Evolutionary conservation across 2,797 vertebrate genomes (phyloP).

Genomic region (Graptemys geographica): DNA sequence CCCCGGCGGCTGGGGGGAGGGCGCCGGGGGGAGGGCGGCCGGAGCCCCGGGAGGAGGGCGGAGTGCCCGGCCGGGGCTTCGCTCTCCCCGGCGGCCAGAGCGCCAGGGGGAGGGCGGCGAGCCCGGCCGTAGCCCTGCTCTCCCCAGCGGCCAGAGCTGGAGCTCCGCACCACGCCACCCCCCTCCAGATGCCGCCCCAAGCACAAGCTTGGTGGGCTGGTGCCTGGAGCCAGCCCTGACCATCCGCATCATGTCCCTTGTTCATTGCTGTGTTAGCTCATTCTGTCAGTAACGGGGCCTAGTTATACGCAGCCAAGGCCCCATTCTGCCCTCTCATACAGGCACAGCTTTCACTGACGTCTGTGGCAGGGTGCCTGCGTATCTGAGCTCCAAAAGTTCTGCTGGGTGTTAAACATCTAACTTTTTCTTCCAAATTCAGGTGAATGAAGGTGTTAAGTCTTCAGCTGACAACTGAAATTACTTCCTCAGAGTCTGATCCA

Average conservation of each 20-base stretch:
- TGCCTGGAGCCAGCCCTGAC: neutral
- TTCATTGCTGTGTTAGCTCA: neutral
- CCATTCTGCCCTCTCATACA: neutral
- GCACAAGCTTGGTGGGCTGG: too few relatives aligned
- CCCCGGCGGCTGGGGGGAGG: too few relatives aligned
- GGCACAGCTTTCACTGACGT: neutral
- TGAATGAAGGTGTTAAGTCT: neutral
- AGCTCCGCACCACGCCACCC: too few relatives aligned
- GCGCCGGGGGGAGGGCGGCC: too few relatives aligned
- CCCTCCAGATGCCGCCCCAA: too few relatives aligned
- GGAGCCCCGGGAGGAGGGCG: too few relatives aligned
- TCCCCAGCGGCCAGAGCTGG: too few relatives aligned
- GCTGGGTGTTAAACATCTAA: neutral
- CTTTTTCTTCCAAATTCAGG: neutral
- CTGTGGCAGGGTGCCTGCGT: accelerated
- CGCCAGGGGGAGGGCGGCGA: too few relatives aligned
- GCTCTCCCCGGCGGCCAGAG: too few relatives aligned
- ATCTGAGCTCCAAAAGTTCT: neutral
- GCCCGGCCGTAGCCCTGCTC: too few relatives aligned
- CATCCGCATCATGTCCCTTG: neutral
- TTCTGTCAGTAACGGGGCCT: accelerated
- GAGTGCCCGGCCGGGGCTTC: too few relatives aligned
- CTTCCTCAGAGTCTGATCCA: neutral
- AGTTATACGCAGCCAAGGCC: accelerated
- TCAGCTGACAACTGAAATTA: neutral